Percentiles rank a stretch among this genome's conserved stretches.
These are phyloP conservation scores for Cromileptes altivelis DNA, from an alignment of 2,113 vertebrate species.

Conservation along the genomic window DNA sequence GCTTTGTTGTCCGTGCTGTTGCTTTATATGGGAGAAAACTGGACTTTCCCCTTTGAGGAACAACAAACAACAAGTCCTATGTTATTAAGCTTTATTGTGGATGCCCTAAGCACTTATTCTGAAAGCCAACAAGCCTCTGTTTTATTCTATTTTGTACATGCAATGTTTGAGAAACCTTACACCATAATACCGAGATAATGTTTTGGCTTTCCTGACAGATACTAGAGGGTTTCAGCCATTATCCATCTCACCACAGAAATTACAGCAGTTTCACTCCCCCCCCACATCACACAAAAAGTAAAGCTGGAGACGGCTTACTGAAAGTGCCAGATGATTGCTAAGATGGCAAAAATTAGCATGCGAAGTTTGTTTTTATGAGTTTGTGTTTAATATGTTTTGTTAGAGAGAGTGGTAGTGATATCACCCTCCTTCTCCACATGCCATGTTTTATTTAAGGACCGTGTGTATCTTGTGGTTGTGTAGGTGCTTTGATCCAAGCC, in stretches of 20 bases:
- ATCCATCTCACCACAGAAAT: slow-evolving; percentile 24
- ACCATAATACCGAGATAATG: slow-evolving; percentile 34
- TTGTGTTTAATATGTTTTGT: background rate
- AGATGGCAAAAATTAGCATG: background rate
- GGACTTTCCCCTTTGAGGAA: slow-evolving; percentile 1
- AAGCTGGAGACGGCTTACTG: background rate
- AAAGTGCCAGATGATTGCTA: background rate
- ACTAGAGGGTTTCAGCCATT: slow-evolving; percentile 12
- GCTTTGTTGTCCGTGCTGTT: slow-evolving; percentile 46
- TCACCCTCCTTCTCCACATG: background rate
- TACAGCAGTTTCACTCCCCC: background rate
- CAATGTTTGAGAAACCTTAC: slow-evolving; percentile 37
- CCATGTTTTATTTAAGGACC: background rate
- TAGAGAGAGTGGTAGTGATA: background rate
- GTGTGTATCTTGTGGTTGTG: background rate
- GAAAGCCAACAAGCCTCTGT: slow-evolving; percentile 17
- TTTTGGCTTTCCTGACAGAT: slow-evolving; percentile 30
- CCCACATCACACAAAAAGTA: background rate
- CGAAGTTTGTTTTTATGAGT: background rate
- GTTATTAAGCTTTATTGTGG: slow-evolving; percentile 26
- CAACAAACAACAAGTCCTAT: slow-evolving; percentile 7
- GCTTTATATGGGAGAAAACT: slow-evolving; percentile 69
- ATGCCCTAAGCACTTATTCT: slow-evolving; percentile 29
- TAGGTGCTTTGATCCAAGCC: slow-evolving; percentile 27
- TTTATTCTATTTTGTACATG: slow-evolving; percentile 8